Conservation (phyloP, 2,797 vertebrate species). For the Danio aesculapii region DNA sequence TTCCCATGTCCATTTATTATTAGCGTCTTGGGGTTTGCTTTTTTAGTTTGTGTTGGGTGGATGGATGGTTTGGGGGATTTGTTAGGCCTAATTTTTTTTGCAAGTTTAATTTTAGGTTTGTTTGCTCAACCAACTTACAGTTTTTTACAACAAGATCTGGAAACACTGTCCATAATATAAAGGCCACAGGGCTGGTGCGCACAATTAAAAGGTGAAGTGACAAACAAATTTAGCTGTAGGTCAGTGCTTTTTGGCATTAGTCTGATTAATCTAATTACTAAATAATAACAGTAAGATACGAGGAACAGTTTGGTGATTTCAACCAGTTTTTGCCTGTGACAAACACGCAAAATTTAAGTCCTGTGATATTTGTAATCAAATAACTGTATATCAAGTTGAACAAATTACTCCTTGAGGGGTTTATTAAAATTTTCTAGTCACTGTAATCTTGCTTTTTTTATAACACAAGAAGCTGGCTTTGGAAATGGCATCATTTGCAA, state of each 20-base stretch:
- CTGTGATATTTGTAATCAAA: slow-evolving; percentile 20
- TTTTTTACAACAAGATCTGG: not conserved
- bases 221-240: not conserved
- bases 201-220: not conserved
- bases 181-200: not conserved
- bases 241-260: slow-evolving; percentile 4
- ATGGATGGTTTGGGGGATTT: not conserved
- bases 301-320: not conserved
- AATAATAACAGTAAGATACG: not conserved
- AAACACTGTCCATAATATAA: not conserved
- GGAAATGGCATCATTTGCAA: slow-evolving; percentile 10
- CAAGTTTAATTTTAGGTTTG: not conserved
- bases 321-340: not conserved
- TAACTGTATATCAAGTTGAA: slow-evolving; percentile 11
- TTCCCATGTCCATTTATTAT: not conserved
- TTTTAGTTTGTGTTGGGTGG: not conserved
- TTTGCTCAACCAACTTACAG: not conserved
- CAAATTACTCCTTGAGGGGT: slow-evolving; percentile 28
- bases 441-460: slow-evolving; percentile 13
- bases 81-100: not conserved
- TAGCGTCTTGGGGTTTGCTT: not conserved
- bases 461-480: slow-evolving; percentile 13
- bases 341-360: not conserved
- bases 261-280: slow-evolving; percentile 14
- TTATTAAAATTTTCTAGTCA: slow-evolving; percentile 28